A percentile compares a stretch with the other conserved stretches of the same genome.
These are phyloP conservation scores for Arrhopalites spinosus DNA, from an alignment of 2,888 invertebrate genomes.

Conservation along the genomic window DNA sequence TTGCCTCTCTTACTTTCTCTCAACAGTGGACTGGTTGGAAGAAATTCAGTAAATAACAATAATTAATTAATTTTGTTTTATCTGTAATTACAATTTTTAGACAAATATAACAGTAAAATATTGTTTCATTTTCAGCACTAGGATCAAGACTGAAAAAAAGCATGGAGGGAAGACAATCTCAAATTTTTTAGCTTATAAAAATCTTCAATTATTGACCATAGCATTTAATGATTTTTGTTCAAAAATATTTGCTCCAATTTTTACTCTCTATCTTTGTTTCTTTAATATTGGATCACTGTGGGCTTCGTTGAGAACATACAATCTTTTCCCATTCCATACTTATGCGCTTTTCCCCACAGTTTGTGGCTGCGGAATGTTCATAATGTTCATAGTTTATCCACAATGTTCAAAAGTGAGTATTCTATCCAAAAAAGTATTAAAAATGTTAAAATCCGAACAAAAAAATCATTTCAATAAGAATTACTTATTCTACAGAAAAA, in stretches of 20 bases:
- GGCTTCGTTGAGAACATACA: background rate
- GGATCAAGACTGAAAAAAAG: background rate
- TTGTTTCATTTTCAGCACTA: too few species aligned
- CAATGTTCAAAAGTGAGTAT: conserved; percentile 10
- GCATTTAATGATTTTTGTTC: conserved; percentile 9
- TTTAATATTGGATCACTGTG: conserved; percentile 12
- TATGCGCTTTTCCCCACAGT: background rate
- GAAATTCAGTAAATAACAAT: background rate
- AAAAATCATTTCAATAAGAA: background rate
- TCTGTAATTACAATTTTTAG: background rate
- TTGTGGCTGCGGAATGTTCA: background rate
- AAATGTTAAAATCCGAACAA: background rate
- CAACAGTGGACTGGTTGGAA: background rate
- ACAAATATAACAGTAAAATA: background rate
- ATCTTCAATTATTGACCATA: background rate
- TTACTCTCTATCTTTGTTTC: conserved; percentile 1
- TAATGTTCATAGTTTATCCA: background rate
- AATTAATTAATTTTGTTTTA: too few species aligned
- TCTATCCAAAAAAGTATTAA: background rate
- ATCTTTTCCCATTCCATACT: background rate
- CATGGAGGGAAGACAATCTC: background rate
- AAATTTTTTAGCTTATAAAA: background rate
- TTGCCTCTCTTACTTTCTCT: background rate
- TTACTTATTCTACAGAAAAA: background rate
- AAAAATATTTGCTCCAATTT: background rate